A percentile compares a stretch with the other conserved stretches of the same genome.
phyloP scores from a whole-genome alignment of 2,113 vertebrate genomes.

The Pogonocichla stellata region DNA sequence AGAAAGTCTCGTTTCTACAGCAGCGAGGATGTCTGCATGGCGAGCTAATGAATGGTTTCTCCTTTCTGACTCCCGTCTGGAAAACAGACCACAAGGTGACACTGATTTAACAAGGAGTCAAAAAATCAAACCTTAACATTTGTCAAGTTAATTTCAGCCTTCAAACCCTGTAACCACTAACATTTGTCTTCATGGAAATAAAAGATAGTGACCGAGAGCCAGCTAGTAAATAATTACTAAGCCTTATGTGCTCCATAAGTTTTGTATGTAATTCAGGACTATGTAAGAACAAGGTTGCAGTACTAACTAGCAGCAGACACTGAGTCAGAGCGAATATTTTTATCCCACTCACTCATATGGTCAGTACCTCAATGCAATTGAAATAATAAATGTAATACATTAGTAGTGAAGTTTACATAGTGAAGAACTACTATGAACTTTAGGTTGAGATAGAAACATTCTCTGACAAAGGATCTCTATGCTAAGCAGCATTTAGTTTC shows the following conservation, averaged over 20 bases:
- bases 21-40: conserved; percentile 96
- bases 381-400: background rate
- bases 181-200: background rate
- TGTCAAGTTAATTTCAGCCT: background rate
- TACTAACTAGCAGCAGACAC: background rate
- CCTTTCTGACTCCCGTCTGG: conserved; percentile 92
- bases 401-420: background rate
- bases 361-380: background rate
- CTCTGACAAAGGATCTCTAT: background rate
- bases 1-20: conserved; percentile 94
- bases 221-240: background rate
- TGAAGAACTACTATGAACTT: background rate
- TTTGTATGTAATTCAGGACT: background rate
- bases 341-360: background rate
- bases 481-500: background rate
- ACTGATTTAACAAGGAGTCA: background rate
- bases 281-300: background rate
- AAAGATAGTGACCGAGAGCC: background rate
- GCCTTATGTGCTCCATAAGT: background rate
- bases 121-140: background rate
- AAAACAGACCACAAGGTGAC: conserved; percentile 25
- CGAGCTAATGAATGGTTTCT: conserved; percentile 97
- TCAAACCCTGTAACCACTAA: background rate
- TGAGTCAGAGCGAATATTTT: background rate
- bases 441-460: background rate